Percentiles rank a stretch among this genome's conserved stretches.
Evolutionary conservation across 2,113 vertebrate species (phyloP).

Genomic region (Gadus chalcogrammus): DNA sequence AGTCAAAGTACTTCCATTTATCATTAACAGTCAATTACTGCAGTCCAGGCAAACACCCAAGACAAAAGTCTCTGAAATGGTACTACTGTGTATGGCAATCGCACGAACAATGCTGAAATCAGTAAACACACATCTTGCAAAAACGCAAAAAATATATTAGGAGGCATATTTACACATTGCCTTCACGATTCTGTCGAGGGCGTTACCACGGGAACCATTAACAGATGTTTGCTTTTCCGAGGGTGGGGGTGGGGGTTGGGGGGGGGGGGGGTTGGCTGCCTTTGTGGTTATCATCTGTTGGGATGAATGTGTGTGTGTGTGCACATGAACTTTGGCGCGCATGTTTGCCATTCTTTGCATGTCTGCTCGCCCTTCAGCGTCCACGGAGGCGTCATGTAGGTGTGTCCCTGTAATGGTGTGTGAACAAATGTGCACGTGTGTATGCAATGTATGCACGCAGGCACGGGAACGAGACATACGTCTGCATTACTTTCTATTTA

Average conservation of each 20-base stretch:
- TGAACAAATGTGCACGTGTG: too few relatives aligned
- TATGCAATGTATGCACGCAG: background rate
- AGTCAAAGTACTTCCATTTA: background rate
- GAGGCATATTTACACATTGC: background rate
- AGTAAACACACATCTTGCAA: background rate
- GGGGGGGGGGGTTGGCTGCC: conserved; percentile 21
- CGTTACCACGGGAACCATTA: conserved; percentile 42
- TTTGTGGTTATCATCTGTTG: conserved; percentile 37
- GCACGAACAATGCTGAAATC: too few relatives aligned
- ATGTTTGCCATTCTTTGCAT: background rate
- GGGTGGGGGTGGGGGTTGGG: too few relatives aligned
- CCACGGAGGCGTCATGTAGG: too few relatives aligned
- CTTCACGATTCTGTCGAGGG: conserved; percentile 50
- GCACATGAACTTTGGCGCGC: background rate
- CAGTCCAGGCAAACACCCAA: too few relatives aligned
- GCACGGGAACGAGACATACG: background rate
- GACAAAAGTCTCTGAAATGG: too few relatives aligned
- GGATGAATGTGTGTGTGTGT: conserved; percentile 8
- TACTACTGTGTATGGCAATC: too few relatives aligned
- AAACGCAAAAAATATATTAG: background rate
- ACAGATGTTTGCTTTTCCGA: conserved; percentile 53
- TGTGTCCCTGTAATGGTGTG: background rate
- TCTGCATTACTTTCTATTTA: too few relatives aligned
- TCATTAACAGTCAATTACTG: too few relatives aligned
- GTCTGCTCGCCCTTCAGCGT: background rate